Base-by-base conservation (phyloP, 2,888 invertebrate genomes). In the Synergus japonicus region DNA sequence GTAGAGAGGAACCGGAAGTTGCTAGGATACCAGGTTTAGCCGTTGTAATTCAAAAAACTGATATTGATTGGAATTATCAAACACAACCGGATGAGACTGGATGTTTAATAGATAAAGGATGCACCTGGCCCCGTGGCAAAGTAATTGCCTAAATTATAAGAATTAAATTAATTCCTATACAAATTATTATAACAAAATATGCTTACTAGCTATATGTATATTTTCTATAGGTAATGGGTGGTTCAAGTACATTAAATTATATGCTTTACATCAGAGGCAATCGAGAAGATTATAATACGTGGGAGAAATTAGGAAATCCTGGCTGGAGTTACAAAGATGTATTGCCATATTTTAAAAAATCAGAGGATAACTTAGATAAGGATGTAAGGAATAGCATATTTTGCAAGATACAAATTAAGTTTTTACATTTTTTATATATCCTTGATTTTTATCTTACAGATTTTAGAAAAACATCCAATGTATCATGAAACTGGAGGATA, bases 211-310 rank as follows among this genome's bases (percentile, higher is more conserved):
- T 29, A 29, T 29, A n/a, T n/a, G n/a, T 22, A 22, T 22, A 22
- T 22, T 29, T 29, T 29, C n/a, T 54, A 1, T 9, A 67, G 67
- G 79, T 97, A 0, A 93, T 98, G 3, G 98, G 98, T 0, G 98
- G 98, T 0, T 96, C 96, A 18, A 96, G 96, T 54, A 97, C 97
- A 0, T 93, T 98, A 0, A 98, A 98, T 92, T 97, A 97, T 91
- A 98, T 98, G 98, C 93, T 98, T 0, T 98, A 98, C 89, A 92
- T 97, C 7, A 93, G 98, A 81, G 98, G 98, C 0, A 97, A 98
- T 90, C 96, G 95, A 85, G 95, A 94, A 85, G 98, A 98, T 91
- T 98, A 98, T 91, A 97, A 98, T 90, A 93, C 93, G 0, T 98
- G 98, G 98, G 97, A 97, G 89, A 93, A 94, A 0, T 91, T 95